phyloP scores from a whole-genome alignment of 2,888 invertebrate species.

The Metellina segmentata region DNA sequence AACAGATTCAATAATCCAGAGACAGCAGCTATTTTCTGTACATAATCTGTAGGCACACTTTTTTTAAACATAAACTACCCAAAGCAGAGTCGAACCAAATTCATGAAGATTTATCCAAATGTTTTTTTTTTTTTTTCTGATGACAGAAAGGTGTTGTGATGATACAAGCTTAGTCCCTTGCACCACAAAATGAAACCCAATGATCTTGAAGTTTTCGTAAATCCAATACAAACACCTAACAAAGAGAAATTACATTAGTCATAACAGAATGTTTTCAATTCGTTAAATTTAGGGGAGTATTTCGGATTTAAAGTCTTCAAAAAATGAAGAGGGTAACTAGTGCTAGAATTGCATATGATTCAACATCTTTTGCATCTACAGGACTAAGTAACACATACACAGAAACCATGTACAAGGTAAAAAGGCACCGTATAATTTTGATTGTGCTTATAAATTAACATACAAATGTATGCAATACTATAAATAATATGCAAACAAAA shows the following conservation, averaged over 20 bases:
- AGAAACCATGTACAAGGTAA: too few species aligned
- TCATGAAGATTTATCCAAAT: not conserved
- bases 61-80: constrained; percentile 13
- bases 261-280: not conserved
- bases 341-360: too few species aligned
- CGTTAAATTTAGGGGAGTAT: too few species aligned
- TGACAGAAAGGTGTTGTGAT: constrained; percentile 12
- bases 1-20: constrained; percentile 25
- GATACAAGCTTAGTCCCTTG: constrained; percentile 10
- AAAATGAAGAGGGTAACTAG: too few species aligned
- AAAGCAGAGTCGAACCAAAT: not conserved
- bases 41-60: constrained; percentile 18
- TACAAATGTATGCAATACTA: too few species aligned
- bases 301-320: too few species aligned
- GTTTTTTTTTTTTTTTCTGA: not conserved
- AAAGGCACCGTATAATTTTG: too few species aligned
- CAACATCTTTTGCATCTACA: too few species aligned
- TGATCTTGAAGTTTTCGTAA: constrained; percentile 47
- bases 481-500: too few species aligned
- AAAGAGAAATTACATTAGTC: not conserved
- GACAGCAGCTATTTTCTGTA: constrained; percentile 31
- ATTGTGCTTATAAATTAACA: too few species aligned
- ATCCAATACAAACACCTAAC: constrained; percentile 59
- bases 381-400: too few species aligned
- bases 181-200: constrained; percentile 35